Evolutionary conservation across 2,797 vertebrate genomes (phyloP), one percentile per base, ranked within the genome.

Genomic region (Paguma larvata): DNA sequence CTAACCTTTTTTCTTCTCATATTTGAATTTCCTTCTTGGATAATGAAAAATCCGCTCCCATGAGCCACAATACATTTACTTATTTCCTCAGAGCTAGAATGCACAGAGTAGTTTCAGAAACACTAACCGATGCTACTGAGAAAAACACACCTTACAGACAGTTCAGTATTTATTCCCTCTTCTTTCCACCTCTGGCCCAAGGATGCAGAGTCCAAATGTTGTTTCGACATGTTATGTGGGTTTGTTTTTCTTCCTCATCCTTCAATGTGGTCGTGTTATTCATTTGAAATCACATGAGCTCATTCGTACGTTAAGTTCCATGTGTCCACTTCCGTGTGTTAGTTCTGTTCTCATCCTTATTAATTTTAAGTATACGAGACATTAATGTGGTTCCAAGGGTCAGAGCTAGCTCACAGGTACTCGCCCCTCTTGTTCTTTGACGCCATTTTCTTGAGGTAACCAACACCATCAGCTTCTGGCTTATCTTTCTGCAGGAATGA

Each of bases 181-280:
- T 67, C 51, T 59, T 30, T 48, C 73, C 11, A 44, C 12, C 51
- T 14, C n/a, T 0, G 11, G 67, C 44, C 41, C 2, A 3, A 48
- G 12, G 5, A 13, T 0, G 0, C 15, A 19, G 13, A 10, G 19
- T 30, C 32, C 15, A 19, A 30, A n/a, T 6, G 1, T 12, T 16
- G 30, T 1, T 2, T 18, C 2, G 38, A 6, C 10, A 3, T 1
- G 44, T 21, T 3, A 2, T 44, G 3, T 6, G 53, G 8, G 3
- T 4, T 13, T 56, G 38, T 16, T 16, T 9, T 4, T 46, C 15
- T 16, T 65, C 21, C n/a, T 53, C 10, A 0, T 21, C 23, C 82
- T 83, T 13, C 73, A 2, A 3, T 1, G 3, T 30, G 56, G 21
- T 18, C 3, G 6, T 7, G 25, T 5, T 44, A 16, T 10, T 94